Conservation (phyloP, 2,797 vertebrate genomes). For the Coracias cyanogaster region DNA sequence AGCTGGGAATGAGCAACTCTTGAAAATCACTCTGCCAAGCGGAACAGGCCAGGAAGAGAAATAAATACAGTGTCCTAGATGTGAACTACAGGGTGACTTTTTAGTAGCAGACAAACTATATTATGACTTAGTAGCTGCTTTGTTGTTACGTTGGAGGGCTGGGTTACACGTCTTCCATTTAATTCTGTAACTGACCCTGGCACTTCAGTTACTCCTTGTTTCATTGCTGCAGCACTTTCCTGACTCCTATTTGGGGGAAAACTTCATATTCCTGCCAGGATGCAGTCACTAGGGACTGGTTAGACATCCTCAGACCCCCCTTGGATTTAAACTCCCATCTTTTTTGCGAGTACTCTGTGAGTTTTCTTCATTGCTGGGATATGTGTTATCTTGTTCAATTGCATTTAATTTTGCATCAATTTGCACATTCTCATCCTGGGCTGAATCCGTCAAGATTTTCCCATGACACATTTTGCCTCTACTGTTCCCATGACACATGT, state of each 20-base stretch:
- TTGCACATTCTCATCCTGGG: slow-evolving; percentile 53
- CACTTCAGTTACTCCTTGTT: not conserved
- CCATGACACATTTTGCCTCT: slow-evolving; percentile 60
- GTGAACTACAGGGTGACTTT: not conserved
- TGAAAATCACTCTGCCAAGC: not conserved
- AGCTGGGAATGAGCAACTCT: not conserved
- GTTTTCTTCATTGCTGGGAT: slow-evolving; percentile 40
- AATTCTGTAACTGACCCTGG: not conserved
- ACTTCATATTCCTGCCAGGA: slow-evolving; percentile 2
- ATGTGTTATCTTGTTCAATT: slow-evolving; percentile 47
- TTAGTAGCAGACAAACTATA: not conserved
- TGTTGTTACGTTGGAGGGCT: not conserved
- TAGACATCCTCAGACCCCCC: not conserved
- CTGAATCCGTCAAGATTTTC: slow-evolving; percentile 44
- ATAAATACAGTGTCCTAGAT: not conserved
- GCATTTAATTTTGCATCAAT: slow-evolving; percentile 59
- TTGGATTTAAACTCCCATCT: slow-evolving; percentile 20
- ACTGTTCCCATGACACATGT: slow-evolving; percentile 50
- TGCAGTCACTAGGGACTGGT: not conserved
- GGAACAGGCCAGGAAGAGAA: not conserved
- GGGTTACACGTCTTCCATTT: not conserved
- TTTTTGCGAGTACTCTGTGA: not conserved
- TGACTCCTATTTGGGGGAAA: not conserved
- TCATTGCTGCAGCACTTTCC: not conserved
- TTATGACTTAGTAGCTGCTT: not conserved